Evolutionary conservation across 2,797 vertebrate species (phyloP).

Genomic region (Notamacropus eugenii): DNA sequence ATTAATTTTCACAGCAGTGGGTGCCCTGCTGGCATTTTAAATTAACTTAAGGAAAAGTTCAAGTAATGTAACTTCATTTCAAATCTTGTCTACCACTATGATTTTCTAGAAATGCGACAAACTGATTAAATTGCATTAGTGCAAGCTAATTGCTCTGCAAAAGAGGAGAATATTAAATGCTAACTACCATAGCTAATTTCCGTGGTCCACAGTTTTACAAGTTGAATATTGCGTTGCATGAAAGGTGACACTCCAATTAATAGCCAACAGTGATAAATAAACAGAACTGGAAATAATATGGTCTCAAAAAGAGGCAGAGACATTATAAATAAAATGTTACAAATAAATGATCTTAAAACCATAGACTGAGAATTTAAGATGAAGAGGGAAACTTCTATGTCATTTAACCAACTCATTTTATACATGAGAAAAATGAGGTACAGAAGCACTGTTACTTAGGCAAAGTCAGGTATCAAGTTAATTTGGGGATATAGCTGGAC

Average conservation of each 20-base stretch:
- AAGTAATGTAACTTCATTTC: constrained; percentile 82
- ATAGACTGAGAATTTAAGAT: background rate
- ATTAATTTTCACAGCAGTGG: constrained; percentile 88
- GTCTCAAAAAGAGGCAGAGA: background rate
- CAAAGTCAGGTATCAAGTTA: background rate
- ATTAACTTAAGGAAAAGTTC: constrained; percentile 83
- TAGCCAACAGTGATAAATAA: background rate
- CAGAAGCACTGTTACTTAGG: background rate
- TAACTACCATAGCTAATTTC: constrained; percentile 75
- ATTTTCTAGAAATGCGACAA: constrained; percentile 81
- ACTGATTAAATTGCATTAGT: constrained; percentile 82
- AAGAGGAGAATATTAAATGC: constrained; percentile 79
- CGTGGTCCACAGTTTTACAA: constrained; percentile 68
- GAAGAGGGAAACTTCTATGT: background rate
- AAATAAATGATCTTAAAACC: background rate
- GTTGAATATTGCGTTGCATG: constrained; percentile 59
- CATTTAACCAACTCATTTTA: background rate
- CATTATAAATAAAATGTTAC: background rate
- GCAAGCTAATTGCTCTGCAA: constrained; percentile 80
- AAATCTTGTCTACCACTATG: constrained; percentile 76
- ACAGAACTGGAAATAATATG: background rate
- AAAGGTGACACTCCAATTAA: constrained; percentile 54
- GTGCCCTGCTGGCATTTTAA: constrained; percentile 85
- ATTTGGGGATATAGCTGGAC: background rate
- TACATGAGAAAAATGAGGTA: background rate